Evolutionary conservation across 2,113 vertebrate genomes (phyloP).

Genomic region (Coreoperca whiteheadi): DNA sequence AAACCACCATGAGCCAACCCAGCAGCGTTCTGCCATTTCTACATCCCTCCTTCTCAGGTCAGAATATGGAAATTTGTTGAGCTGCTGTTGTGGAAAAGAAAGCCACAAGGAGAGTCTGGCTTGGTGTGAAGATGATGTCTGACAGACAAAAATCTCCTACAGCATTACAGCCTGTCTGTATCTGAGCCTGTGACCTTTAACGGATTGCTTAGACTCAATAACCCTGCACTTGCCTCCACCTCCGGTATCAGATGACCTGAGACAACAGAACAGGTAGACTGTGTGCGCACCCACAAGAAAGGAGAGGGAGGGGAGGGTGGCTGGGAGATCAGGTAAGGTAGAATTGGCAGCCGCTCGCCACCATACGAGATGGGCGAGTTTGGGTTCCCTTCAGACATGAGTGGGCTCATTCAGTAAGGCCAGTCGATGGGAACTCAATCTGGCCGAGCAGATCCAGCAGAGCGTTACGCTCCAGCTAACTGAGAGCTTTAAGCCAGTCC

Average conservation of each 20-base stretch:
- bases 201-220: conserved; percentile 80
- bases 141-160: conserved; percentile 46
- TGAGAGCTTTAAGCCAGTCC: conserved; percentile 76
- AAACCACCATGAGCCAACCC: conserved; percentile 11
- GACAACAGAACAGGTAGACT: conserved; percentile 77
- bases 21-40: conserved; percentile 26
- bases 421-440: conserved; percentile 87
- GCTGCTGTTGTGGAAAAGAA: conserved; percentile 46
- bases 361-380: conserved; percentile 71
- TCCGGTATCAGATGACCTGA: conserved; percentile 83
- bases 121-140: conserved; percentile 30
- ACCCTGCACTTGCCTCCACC: conserved; percentile 73
- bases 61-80: conserved; percentile 52
- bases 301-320: conserved; percentile 51
- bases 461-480: conserved; percentile 67
- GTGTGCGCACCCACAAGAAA: conserved; percentile 16
- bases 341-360: conserved; percentile 76
- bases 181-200: conserved; percentile 84
- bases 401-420: conserved; percentile 82
- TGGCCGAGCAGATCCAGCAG: conserved; percentile 68
- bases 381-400: conserved; percentile 85
- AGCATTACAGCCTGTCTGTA: conserved; percentile 23
- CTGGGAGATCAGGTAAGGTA: conserved; percentile 75
- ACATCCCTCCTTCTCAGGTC: conserved; percentile 22
- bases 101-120: conserved; percentile 32